Evolutionary conservation across 2,888 invertebrate species (phyloP), one percentile per base, ranked within the genome.

Genomic region (Neoitamus cyanurus): DNA sequence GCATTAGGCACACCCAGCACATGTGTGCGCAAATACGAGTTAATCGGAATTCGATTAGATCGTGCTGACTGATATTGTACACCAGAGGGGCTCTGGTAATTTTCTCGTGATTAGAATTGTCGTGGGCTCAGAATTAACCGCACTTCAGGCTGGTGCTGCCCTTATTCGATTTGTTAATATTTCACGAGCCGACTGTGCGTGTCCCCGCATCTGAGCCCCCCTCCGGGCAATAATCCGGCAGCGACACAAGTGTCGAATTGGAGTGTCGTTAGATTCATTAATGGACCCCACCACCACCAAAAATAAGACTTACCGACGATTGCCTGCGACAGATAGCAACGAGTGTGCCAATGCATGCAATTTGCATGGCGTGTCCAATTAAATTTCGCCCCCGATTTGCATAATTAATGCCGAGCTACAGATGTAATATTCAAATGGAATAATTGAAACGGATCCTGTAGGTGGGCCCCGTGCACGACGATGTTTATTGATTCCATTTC

Each of bases 351-450:
- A 42, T 75, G 42, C 75, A 78, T 78, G 42, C 31, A 78, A 78
- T 78, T 78, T 78, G 78, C 78, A 78, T 78, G 78, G 13, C 42
- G 31, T 78, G 46, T 78, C 48, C 78, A 78, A 78, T 78, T 78
- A 78, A 75, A 78, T 78, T 78, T 58, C 30, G 70, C 31, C 30
- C 31, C 75, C 75, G 37, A 78, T 78, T 78, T 78, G 78, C 48
- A 78, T 78, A 78, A 78, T 78, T 78, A 78, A 78, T 78, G 78
- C 58, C 46, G 6, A 15, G 15, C 30, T 48, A 48, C 46, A 46
- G 78, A 78, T 78, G 78, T 78, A 78, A 78, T 78, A 58, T 78
- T 78, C 78, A 78, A 78, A 78, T 78, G 48, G 78, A 78, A 31
- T 78, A 48, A 78, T 78, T 78, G 78, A 78, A 78, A 78, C 48